Evolutionary conservation across 2,888 invertebrate species (phyloP).

Genomic region (Papilio protenor): DNA sequence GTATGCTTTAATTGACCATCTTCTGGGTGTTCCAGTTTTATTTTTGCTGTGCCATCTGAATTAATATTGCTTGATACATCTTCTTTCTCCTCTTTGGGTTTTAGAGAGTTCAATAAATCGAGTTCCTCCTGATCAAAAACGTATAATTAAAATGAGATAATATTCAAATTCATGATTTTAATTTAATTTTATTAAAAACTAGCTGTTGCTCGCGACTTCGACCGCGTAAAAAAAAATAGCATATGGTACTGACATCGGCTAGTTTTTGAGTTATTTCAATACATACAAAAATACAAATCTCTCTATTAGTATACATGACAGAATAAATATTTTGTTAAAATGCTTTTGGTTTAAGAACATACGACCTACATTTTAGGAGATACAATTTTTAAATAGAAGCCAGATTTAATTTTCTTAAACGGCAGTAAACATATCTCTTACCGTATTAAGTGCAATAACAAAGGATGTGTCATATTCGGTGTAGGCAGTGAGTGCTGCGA

Average conservation of each 20-base stretch:
- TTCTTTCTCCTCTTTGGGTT: conserved; percentile 86
- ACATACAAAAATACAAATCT: too few relatives aligned
- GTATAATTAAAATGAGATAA: background rate
- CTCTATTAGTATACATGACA: too few relatives aligned
- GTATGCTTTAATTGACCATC: conserved; percentile 73
- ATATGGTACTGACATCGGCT: too few relatives aligned
- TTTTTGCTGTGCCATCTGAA: conserved; percentile 59
- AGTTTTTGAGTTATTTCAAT: too few relatives aligned
- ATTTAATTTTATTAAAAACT: too few relatives aligned
- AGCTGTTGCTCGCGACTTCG: too few relatives aligned
- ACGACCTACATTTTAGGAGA: too few relatives aligned
- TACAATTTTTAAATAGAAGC: too few relatives aligned
- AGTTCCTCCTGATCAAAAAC: conserved; percentile 85
- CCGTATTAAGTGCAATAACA: conserved; percentile 67
- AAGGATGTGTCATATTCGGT: conserved; percentile 64
- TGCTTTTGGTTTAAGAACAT: too few relatives aligned
- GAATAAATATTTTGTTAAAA: too few relatives aligned
- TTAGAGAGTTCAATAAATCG: conserved; percentile 87
- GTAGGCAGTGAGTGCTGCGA: conserved; percentile 65
- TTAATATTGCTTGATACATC: conserved; percentile 54
- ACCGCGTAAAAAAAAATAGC: too few relatives aligned
- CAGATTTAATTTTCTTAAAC: too few relatives aligned
- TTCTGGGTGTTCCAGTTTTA: conserved; percentile 65
- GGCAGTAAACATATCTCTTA: conserved; percentile 44
- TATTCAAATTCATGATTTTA: background rate